phyloP scores from a whole-genome alignment of 2,888 invertebrate species.

The Xiphydria camelus region DNA sequence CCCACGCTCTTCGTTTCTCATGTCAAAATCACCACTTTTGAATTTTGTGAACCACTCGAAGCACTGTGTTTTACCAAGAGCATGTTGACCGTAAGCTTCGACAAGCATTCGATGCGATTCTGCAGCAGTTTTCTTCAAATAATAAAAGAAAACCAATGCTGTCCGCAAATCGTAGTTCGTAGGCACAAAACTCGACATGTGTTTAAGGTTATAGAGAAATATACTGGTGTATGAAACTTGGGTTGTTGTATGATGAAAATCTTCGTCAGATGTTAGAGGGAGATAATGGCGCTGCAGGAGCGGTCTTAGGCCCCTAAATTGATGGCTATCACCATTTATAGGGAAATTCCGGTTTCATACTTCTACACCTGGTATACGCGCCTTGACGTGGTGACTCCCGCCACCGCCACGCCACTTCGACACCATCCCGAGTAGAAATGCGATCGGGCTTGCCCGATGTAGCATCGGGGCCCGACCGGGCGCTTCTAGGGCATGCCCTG shows the following conservation, averaged over 20 bases:
- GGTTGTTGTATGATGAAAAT: constrained; percentile 16
- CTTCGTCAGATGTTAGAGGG: constrained; percentile 14
- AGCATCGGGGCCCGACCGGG: no score
- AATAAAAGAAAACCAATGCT: constrained; percentile 5
- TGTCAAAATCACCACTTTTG: constrained; percentile 22
- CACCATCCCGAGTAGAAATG: no score
- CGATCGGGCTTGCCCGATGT: no score
- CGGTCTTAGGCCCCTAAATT: constrained; percentile 15
- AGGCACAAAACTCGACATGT: constrained; percentile 13
- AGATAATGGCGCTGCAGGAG: constrained; percentile 17
- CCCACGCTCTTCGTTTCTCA: constrained; percentile 18
- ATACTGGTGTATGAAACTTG: constrained; percentile 14
- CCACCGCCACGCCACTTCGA: no score
- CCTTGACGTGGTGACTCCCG: no score
- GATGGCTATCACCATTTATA: constrained; percentile 10
- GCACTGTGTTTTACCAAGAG: constrained; percentile 4
- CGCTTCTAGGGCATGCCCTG: no score
- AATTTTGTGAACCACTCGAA: constrained; percentile 16
- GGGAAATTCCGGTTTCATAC: constrained; percentile 18
- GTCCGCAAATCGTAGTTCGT: constrained; percentile 4
- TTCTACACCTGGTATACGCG: constrained; percentile 1
- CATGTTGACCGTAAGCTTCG: constrained; percentile 11
- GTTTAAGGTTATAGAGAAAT: constrained; percentile 5
- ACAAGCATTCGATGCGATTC: constrained; percentile 1
- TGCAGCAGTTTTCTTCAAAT: background rate